Percentiles rank a stretch among this genome's conserved stretches.
These are phyloP conservation scores for Tadarida brasiliensis DNA, from an alignment of 2,797 vertebrate genomes.

Conservation along the genomic window DNA sequence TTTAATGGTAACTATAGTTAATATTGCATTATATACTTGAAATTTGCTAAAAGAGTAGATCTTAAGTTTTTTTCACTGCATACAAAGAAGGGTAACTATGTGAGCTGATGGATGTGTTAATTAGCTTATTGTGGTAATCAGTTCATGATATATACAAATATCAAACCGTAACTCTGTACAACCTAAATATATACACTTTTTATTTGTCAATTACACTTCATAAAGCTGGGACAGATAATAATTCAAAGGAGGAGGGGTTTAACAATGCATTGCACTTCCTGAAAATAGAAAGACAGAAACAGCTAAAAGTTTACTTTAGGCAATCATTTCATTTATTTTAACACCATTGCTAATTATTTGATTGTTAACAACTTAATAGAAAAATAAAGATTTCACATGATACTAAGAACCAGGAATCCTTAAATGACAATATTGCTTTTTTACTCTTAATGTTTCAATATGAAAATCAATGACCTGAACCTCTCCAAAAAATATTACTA, in stretches of 20 bases:
- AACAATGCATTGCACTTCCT: slow-evolving; percentile 48
- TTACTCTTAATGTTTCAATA: background rate
- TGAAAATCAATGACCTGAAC: slow-evolving; percentile 49
- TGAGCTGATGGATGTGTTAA: background rate
- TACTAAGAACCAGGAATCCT: background rate
- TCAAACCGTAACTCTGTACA: background rate
- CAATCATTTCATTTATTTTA: slow-evolving; percentile 50
- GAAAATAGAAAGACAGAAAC: slow-evolving; percentile 29
- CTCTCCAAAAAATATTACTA: background rate
- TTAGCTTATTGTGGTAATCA: background rate
- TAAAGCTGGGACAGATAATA: background rate
- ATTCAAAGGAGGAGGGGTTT: background rate
- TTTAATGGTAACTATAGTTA: background rate
- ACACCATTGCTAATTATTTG: background rate
- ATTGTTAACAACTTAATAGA: slow-evolving; percentile 41
- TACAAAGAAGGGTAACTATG: background rate
- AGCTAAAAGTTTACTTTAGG: slow-evolving; percentile 12
- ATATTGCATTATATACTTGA: background rate
- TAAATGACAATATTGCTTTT: slow-evolving; percentile 43
- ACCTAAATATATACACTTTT: background rate
- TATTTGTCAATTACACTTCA: background rate
- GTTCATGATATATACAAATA: background rate
- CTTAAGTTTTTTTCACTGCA: background rate
- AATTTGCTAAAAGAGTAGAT: background rate
- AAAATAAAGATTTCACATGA: background rate